Conservation (phyloP, 2,797 vertebrate species). For the Danio albolineatus region DNA sequence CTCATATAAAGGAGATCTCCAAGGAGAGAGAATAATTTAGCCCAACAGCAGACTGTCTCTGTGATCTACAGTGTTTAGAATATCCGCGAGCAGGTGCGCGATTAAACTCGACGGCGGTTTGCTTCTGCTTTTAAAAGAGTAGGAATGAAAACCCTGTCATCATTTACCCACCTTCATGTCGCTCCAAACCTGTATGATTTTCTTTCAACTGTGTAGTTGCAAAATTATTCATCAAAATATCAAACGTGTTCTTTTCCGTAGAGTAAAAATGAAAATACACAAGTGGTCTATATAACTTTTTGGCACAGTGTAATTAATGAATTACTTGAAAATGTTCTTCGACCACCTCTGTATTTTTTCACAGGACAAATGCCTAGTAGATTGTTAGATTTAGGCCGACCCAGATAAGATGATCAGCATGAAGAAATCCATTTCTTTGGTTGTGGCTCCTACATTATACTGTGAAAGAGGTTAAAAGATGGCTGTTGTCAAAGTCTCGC, state of each 20-base stretch:
- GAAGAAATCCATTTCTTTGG: too few species aligned
- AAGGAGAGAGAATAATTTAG: conserved; percentile 33
- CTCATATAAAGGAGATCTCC: conserved; percentile 17
- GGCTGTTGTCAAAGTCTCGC: too few species aligned
- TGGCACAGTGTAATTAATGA: too few species aligned
- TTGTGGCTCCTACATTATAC: too few species aligned
- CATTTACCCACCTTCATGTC: not conserved
- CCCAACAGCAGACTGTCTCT: conserved; percentile 33
- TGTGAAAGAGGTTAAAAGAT: too few species aligned
- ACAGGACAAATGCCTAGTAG: too few species aligned
- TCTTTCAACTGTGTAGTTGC: not conserved
- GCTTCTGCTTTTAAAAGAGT: conserved; percentile 19
- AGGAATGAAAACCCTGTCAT: conserved; percentile 31
- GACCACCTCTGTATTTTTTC: too few species aligned
- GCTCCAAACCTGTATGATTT: conserved; percentile 6
- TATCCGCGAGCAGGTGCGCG: conserved; percentile 30
- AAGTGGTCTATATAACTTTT: not conserved
- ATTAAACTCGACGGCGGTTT: conserved; percentile 29
- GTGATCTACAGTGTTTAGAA: conserved; percentile 21
- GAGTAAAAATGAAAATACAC: not conserved
- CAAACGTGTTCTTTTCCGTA: not conserved
- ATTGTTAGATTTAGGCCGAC: too few species aligned
- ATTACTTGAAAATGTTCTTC: too few species aligned
- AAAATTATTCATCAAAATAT: not conserved
- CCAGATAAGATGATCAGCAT: too few species aligned